Conservation (phyloP, 2,888 invertebrate genomes). For the Acrocyrtus sp. region DNA sequence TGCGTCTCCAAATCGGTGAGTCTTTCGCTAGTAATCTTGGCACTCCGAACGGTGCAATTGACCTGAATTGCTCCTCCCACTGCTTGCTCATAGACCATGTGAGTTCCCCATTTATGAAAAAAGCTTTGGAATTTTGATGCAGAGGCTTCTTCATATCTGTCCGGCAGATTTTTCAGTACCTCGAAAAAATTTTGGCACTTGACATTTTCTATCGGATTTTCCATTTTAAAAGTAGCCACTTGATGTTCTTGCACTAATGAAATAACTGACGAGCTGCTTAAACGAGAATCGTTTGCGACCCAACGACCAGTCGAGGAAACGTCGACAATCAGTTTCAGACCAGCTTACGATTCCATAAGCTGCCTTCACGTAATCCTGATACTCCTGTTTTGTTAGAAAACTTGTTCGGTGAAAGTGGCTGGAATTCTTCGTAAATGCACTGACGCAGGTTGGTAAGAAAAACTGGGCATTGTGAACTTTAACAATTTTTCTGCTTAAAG, state of each 20-base stretch:
- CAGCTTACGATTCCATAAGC: constrained; percentile 6
- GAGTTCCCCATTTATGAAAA: constrained; percentile 26
- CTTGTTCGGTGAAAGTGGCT: background rate
- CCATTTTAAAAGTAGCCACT: background rate
- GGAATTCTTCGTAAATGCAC: background rate
- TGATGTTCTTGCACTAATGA: constrained; percentile 2
- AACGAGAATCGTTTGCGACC: no score
- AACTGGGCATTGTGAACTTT: background rate
- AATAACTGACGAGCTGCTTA: background rate
- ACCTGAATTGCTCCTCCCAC: constrained; percentile 18
- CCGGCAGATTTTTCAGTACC: background rate
- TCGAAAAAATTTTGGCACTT: background rate
- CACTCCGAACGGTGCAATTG: background rate
- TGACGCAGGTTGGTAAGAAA: constrained; percentile 1
- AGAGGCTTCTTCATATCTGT: background rate
- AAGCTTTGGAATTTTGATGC: constrained; percentile 8
- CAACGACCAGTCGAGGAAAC: background rate
- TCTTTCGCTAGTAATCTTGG: background rate
- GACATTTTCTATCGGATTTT: background rate
- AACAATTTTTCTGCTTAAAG: background rate
- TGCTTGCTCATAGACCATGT: constrained; percentile 7
- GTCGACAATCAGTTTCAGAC: constrained; percentile 1
- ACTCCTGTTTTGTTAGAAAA: constrained; percentile 5
- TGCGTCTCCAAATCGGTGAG: background rate
- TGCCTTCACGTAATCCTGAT: constrained; percentile 2